Evolutionary conservation across 2,888 invertebrate genomes (phyloP), one percentile per base, ranked within the genome.

Genomic region (Napeogenes sylphis): DNA sequence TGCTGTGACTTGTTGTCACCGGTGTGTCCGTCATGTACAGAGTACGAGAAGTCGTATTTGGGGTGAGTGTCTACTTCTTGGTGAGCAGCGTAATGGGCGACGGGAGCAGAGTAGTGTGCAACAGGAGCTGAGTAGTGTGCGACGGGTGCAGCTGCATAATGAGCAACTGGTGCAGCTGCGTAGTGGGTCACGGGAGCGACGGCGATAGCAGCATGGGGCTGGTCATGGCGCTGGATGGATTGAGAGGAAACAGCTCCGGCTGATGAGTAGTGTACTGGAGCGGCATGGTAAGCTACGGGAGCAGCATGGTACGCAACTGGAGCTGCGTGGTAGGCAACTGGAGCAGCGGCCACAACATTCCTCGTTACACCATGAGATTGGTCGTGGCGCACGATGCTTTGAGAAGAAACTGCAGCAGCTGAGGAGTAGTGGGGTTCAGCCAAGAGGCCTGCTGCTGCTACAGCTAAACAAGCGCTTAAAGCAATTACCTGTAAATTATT

Each of bases 21-120:
- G 65, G 92, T 87, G 74, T 92, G 91, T 14, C 85, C 85, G 69
- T 92, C 92, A 63, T 91, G 86, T 30, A 91, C 92, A 12, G 92
- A 91, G 78, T 92, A 92, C n/a, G 90, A 84, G 81, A 85, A 92
- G 59, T 91, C 86, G 80, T 92, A 92, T 74, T 90, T 88, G 59
- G 92, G 92, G 77, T 92, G 87, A 21, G 91, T 10, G 30, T 51
- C 51, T 21, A 51, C 30, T 51, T 51, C 51, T 51, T 84, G 85
- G 55, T 87, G 86, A 54, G 92, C 76, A 54, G 75, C 75, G 6
- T 79, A 70, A 53, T 69, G 57, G 59, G 71, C 91, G 91, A 13
- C 82, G 69, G 12, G 76, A 69, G 78, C 60, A 77, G 74, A 14
- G 76, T 69, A 38, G 63, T 74, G 58, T 77, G 74, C 59, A 12